These are phyloP conservation scores for Camelus bactrianus DNA, from an alignment of 2,113 vertebrate genomes.

Conservation along the genomic window DNA sequence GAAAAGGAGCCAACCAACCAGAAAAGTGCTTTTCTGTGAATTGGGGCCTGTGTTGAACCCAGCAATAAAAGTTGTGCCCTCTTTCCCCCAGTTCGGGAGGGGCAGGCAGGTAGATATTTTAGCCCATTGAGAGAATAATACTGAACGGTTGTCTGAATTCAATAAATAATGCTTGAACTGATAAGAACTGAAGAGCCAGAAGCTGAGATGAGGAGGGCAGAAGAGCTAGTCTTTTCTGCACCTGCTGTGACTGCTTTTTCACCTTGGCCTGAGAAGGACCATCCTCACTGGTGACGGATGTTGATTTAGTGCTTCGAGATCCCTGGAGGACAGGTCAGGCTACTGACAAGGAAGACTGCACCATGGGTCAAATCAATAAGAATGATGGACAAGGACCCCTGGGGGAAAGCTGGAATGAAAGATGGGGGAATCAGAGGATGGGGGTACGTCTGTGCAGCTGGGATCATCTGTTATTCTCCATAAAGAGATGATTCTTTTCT, in stretches of 20 bases:
- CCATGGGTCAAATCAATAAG: neutral
- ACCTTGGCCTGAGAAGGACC: neutral
- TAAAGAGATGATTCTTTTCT: slow-evolving; percentile 20
- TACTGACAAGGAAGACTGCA: slow-evolving; percentile 2
- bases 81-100: neutral
- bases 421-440: neutral
- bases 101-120: neutral
- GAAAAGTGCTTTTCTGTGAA: neutral
- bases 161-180: neutral
- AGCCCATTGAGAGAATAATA: neutral
- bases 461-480: neutral
- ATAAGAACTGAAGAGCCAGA: neutral
- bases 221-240: neutral
- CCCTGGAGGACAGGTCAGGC: neutral
- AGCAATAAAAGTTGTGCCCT: neutral
- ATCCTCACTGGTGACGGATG: neutral
- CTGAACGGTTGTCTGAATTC: neutral
- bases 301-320: slow-evolving; percentile 40
- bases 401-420: neutral
- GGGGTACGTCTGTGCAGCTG: neutral
- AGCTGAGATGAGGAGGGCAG: neutral
- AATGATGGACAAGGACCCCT: neutral
- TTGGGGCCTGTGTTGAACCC: neutral
- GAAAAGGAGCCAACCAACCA: neutral
- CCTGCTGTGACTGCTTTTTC: neutral